These are phyloP conservation scores for Toxonevra muliebris DNA, from an alignment of 2,888 invertebrate species.

Conservation along the genomic window DNA sequence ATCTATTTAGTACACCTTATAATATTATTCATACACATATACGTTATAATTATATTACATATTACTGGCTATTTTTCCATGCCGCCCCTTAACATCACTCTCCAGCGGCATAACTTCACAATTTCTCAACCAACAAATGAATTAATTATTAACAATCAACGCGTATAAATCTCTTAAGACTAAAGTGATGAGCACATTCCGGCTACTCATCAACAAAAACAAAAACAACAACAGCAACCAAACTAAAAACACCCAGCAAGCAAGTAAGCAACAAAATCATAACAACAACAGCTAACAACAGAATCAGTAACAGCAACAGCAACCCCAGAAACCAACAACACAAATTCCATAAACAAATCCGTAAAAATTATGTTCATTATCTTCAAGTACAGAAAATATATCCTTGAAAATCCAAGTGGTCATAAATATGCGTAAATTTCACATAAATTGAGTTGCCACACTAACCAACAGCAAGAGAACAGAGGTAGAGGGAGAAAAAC, in stretches of 20 bases:
- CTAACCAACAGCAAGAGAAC: neutral
- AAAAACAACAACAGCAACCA: no score
- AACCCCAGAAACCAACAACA: neutral
- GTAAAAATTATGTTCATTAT: conserved; percentile 21
- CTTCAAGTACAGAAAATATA: conserved; percentile 7
- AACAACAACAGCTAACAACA: no score
- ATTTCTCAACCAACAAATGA: neutral
- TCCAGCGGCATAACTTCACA: no score
- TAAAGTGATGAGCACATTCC: no score
- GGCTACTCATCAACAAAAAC: no score
- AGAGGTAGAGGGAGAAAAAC: neutral
- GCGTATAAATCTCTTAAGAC: neutral
- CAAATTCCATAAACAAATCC: conserved; percentile 22
- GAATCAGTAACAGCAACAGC: neutral
- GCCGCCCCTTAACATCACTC: no score
- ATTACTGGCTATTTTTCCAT: no score
- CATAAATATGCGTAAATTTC: conserved; percentile 23
- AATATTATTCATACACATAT: no score
- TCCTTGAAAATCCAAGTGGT: conserved; percentile 19
- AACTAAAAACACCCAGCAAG: no score
- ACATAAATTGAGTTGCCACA: conserved; percentile 20
- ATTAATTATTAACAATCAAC: neutral
- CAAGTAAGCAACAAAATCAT: no score
- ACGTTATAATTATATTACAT: no score
- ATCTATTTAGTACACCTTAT: no score